phyloP scores from a whole-genome alignment of 2,888 invertebrate genomes.

The Epinotia bilunana region DNA sequence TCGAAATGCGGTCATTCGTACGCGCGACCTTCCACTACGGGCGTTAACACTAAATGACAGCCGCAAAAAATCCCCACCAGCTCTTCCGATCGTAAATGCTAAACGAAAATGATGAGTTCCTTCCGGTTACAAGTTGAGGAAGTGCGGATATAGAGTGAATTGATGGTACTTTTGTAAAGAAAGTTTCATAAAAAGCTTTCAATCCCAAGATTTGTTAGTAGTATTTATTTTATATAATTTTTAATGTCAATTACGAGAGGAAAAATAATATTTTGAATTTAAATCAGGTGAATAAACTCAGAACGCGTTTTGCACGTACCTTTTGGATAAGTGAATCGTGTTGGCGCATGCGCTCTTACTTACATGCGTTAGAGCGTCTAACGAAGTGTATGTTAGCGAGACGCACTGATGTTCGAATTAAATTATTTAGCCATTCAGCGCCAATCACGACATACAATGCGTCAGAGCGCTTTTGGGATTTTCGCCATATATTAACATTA shows the following conservation, averaged over 20 bases:
- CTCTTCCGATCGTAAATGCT: conserved; percentile 71
- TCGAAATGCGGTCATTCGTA: conserved; percentile 77
- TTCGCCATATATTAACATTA: background rate
- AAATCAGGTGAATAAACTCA: too few species aligned
- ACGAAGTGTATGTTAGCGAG: too few species aligned
- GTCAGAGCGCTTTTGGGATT: background rate
- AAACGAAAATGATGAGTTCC: conserved; percentile 66
- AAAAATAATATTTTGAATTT: too few species aligned
- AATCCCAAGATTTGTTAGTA: background rate
- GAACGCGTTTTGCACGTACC: too few species aligned
- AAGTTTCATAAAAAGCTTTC: background rate
- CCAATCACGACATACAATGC: background rate
- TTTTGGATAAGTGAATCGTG: too few species aligned
- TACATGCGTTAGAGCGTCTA: too few species aligned
- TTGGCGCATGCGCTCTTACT: too few species aligned
- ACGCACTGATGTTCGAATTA: too few species aligned
- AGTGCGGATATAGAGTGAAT: background rate
- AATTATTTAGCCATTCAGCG: background rate
- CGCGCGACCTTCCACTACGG: conserved; percentile 74
- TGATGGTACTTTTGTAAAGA: background rate
- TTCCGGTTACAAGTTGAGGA: background rate
- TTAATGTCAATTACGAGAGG: too few species aligned
- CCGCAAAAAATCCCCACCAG: conserved; percentile 76
- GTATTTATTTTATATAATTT: too few species aligned
- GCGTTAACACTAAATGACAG: conserved; percentile 84